These are phyloP conservation scores for Apistogramma diplotaenia DNA, from an alignment of 2,113 vertebrate genomes.

Conservation along the genomic window DNA sequence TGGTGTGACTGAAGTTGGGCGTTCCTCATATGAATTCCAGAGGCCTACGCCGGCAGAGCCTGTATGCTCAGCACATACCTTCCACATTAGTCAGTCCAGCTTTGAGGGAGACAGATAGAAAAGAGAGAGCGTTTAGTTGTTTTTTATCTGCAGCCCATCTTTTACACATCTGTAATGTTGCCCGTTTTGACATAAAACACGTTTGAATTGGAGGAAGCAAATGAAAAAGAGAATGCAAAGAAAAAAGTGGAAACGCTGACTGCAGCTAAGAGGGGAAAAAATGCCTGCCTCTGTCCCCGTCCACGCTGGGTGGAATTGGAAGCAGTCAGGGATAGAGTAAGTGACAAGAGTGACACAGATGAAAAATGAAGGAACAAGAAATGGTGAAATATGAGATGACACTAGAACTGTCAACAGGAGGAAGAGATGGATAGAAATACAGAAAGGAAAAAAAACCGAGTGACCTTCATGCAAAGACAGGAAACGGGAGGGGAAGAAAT, in stretches of 20 bases:
- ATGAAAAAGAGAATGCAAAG: neutral
- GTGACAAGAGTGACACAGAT: neutral
- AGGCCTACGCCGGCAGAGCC: conserved; percentile 58
- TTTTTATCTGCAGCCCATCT: conserved; percentile 11
- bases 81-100: conserved; percentile 72
- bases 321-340: neutral
- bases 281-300: neutral
- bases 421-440: neutral
- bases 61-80: conserved; percentile 78
- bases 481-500: conserved; percentile 38
- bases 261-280: neutral
- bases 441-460: neutral
- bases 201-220: neutral
- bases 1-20: conserved; percentile 63
- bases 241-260: neutral
- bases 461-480: conserved; percentile 12
- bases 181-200: neutral
- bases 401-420: neutral
- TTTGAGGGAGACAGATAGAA: conserved; percentile 44
- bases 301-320: neutral
- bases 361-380: neutral
- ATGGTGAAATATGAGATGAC: neutral
- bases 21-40: conserved; percentile 73
- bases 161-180: conserved; percentile 14
- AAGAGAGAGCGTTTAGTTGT: conserved; percentile 39